Evolutionary conservation across 2,888 invertebrate genomes (phyloP).

Genomic region (Parapristionchus giblindavisi): DNA sequence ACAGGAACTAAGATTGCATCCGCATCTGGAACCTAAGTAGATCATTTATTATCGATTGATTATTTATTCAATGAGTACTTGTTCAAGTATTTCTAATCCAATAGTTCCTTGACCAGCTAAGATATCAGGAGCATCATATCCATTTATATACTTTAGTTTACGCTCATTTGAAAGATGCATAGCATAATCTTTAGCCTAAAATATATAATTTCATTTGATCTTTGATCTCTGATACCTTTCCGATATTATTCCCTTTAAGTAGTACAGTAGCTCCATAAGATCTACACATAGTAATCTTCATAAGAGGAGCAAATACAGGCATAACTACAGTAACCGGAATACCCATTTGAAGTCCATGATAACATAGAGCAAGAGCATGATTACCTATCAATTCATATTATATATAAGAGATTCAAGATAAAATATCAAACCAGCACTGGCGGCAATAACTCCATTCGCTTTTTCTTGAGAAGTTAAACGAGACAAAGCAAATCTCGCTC

Average conservation of each 20-base stretch:
- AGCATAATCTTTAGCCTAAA: constrained; percentile 80
- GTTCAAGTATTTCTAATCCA: constrained; percentile 89
- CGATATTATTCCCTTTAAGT: constrained; percentile 73
- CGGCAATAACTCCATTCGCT: constrained; percentile 59
- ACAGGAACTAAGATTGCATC: constrained; percentile 90
- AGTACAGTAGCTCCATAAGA: constrained; percentile 86
- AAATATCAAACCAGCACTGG: constrained; percentile 51
- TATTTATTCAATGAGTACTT: constrained; percentile 70
- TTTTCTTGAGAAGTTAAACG: constrained; percentile 46
- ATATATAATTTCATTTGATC: too few relatives aligned
- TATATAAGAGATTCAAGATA: neutral
- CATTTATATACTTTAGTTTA: constrained; percentile 84
- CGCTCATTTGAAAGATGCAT: constrained; percentile 80
- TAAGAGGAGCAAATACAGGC: constrained; percentile 91
- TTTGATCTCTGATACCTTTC: too few relatives aligned
- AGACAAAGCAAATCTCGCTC: constrained; percentile 79
- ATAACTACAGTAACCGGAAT: constrained; percentile 88
- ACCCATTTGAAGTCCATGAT: constrained; percentile 80
- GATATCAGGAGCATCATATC: constrained; percentile 93
- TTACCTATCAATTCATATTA: constrained; percentile 77
- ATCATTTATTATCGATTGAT: neutral
- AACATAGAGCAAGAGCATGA: constrained; percentile 86
- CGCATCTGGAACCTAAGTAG: constrained; percentile 75
- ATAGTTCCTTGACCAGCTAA: constrained; percentile 94
- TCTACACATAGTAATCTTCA: constrained; percentile 90